A percentile compares a stretch with the other conserved stretches of the same genome.
Conservation (phyloP, 2,888 invertebrate species). For the Phragmatobia fuliginosa region DNA sequence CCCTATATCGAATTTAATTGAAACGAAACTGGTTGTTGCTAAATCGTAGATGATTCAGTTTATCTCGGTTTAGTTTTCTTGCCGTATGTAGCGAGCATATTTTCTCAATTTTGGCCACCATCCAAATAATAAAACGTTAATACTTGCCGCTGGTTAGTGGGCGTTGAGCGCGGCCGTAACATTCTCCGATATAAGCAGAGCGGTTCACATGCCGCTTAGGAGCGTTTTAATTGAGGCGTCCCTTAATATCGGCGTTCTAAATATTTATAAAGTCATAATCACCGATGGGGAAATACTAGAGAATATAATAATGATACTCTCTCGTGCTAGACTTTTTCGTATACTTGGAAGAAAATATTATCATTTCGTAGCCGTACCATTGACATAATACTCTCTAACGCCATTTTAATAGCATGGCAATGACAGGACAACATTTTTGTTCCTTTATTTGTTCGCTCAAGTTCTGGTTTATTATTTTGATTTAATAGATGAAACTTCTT, state of each 20-base stretch:
- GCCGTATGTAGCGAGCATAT: slow-evolving; percentile 18
- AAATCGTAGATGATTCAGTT: background rate
- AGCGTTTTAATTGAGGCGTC: slow-evolving; percentile 23
- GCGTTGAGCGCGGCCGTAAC: slow-evolving; percentile 3
- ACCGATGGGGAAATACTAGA: background rate
- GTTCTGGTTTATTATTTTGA: background rate
- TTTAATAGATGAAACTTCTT: slow-evolving; percentile 11
- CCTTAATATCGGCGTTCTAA: slow-evolving; percentile 24
- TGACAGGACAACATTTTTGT: slow-evolving; percentile 12
- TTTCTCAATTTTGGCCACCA: slow-evolving; percentile 30
- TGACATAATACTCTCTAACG: background rate
- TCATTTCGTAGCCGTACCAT: background rate
- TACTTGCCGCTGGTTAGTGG: slow-evolving; percentile 22
- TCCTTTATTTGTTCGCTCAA: background rate
- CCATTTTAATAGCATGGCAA: too few species aligned
- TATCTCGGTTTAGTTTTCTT: slow-evolving; percentile 5
- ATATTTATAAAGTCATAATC: slow-evolving; percentile 19
- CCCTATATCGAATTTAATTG: background rate
- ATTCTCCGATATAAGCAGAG: background rate
- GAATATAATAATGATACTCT: background rate
- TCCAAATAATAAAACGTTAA: slow-evolving; percentile 39
- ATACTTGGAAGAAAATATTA: background rate
- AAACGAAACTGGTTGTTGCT: slow-evolving; percentile 1
- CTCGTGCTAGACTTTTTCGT: background rate
- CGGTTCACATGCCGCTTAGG: slow-evolving; percentile 19